Evolutionary conservation across 2,888 invertebrate genomes (phyloP).

Genomic region (Odontothrips loti): DNA sequence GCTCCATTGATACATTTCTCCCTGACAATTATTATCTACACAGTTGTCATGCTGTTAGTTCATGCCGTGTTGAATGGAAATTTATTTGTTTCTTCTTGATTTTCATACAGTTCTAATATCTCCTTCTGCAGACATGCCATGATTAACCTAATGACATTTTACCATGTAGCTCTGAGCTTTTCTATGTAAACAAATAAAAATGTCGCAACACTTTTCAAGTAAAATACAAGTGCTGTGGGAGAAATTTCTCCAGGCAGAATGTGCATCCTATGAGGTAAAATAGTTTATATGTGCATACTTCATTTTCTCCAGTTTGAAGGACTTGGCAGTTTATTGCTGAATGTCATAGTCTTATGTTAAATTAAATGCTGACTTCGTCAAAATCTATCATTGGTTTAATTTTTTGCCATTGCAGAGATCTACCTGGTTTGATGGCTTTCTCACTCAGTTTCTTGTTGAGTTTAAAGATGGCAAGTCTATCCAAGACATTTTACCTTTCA

Average conservation of each 20-base stretch:
- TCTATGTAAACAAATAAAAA: not conserved
- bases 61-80: no score
- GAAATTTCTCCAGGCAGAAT: conserved; percentile 58
- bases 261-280: conserved; percentile 58
- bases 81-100: no score
- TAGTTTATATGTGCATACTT: not conserved
- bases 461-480: conserved; percentile 56
- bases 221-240: conserved; percentile 50
- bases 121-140: no score
- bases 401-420: conserved; percentile 52
- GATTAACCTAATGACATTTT: not conserved
- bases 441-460: conserved; percentile 58
- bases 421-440: conserved; percentile 61
- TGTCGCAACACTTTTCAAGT: not conserved
- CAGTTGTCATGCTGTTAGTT: no score
- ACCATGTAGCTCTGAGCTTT: not conserved
- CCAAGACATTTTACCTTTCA: conserved; percentile 57
- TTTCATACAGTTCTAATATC: no score
- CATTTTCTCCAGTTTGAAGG: not conserved
- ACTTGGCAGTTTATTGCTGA: not conserved
- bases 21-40: no score
- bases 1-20: no score
- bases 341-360: not conserved
- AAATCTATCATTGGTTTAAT: not conserved
- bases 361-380: no score